Evolutionary conservation across 2,888 invertebrate species (phyloP), one percentile per base, ranked within the genome.

Genomic region (Cylloceria caligata): DNA sequence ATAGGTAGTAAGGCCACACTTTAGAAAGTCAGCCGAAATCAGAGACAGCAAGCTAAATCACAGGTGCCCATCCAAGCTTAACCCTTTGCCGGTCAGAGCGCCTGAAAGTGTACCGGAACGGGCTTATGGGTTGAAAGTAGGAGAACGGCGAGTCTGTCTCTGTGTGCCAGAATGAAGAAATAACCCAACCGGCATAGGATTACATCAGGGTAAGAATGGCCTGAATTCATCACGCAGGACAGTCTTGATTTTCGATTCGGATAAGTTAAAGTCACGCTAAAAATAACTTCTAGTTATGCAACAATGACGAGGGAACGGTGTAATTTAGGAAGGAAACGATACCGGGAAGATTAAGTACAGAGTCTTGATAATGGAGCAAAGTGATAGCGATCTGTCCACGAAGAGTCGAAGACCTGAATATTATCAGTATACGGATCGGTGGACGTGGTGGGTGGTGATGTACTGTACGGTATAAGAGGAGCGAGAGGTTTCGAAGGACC

Each of bases 361-460:
- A 42, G 49, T 60, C 19, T 64, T 77, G 79, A 79, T 71, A 76
- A 76, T 68, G 47, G 69, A 71, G 75, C 80, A 45, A 68, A 72
- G 80, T 75, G 85, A 87, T 86, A 86, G 75, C 81, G 86, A 86
- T 87, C 83, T 83, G 84, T 86, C 86, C 84, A 83, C 81, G 83
- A 72, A 64, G 65, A 67, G 49, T 24, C 62, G 36, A 34, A 60
- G 21, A 36, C 16, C 16, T 49, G 65, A 39, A 47, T 57, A 75
- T 76, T 67, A 80, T 78, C 75, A 62, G 57, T 52, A 24, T 75
- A 81, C 57, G 55, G 68, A 69, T 60, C 42, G 55, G 72, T 42
- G 78, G 87, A 86, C 88, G 73, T 83, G 83, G 87, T 88, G 88
- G 88, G 88, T 88, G 88, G 85, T 85, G 78, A 85, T 68, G 78